A percentile compares a stretch with the other conserved stretches of the same genome.
phyloP scores from a whole-genome alignment of 2,888 invertebrate genomes.

The Mesoligia furuncula region DNA sequence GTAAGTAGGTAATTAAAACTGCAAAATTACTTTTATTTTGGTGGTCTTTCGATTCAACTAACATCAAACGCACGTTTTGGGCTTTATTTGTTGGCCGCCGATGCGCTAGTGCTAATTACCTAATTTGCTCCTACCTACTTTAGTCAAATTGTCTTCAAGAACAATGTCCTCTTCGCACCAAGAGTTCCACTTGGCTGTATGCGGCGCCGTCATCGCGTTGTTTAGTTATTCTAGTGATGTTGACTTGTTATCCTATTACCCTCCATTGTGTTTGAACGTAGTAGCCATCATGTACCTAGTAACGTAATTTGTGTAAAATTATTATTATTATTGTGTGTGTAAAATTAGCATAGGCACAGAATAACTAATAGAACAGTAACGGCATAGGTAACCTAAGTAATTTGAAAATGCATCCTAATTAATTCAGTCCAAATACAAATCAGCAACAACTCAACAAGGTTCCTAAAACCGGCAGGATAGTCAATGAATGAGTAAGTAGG shows the following conservation, averaged over 20 bases:
- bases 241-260: constrained; percentile 19
- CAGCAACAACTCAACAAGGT: neutral
- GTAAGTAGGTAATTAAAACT: neutral
- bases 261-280: constrained; percentile 24
- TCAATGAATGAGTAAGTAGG: neutral
- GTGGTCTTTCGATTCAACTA: neutral
- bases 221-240: constrained; percentile 8
- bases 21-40: neutral
- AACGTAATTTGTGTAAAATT: constrained; percentile 15
- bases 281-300: neutral
- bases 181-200: neutral
- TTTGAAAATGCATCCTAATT: constrained; percentile 7
- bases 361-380: too few species aligned
- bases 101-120: too few species aligned
- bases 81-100: too few species aligned
- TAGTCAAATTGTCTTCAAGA: neutral
- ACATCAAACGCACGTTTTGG: too few species aligned
- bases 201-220: neutral
- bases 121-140: neutral
- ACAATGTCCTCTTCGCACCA: neutral
- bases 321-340: too few species aligned
- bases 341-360: neutral
- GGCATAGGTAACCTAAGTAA: neutral
- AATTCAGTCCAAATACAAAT: neutral
- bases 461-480: neutral